Percentiles rank a stretch among this genome's conserved stretches.
phyloP scores from a whole-genome alignment of 2,113 vertebrate species.

The Pavo muticus region DNA sequence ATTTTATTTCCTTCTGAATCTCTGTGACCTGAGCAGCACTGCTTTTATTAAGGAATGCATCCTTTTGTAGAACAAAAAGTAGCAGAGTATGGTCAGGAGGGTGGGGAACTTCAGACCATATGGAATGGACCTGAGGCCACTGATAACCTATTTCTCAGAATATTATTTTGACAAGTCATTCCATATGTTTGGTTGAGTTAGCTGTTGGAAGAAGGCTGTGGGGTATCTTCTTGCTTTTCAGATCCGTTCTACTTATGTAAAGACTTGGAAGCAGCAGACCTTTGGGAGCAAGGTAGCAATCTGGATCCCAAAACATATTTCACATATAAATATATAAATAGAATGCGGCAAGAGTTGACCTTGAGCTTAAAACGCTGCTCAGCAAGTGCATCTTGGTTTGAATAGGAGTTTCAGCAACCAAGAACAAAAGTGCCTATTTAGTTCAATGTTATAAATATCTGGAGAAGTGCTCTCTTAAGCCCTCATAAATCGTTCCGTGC shows the following conservation, averaged over 20 bases:
- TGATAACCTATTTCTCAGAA: conserved; percentile 51
- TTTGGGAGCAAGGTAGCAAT: conserved; percentile 42
- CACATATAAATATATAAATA: conserved; percentile 14
- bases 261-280: conserved; percentile 18
- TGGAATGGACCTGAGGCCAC: conserved; percentile 33
- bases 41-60: conserved; percentile 22
- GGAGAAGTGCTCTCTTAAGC: not conserved
- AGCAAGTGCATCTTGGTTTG: not conserved
- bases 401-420: not conserved
- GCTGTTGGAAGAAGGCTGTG: conserved; percentile 11
- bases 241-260: conserved; percentile 1
- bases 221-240: conserved; percentile 37
- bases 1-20: conserved; percentile 5
- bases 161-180: conserved; percentile 44
- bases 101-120: conserved; percentile 28
- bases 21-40: conserved; percentile 10
- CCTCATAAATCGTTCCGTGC: not conserved
- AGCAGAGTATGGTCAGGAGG: not conserved
- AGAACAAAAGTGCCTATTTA: conserved; percentile 13
- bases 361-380: conserved; percentile 17
- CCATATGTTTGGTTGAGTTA: conserved; percentile 34
- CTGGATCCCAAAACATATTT: conserved; percentile 24
- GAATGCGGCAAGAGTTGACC: conserved; percentile 22
- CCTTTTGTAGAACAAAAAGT: not conserved
- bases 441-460: not conserved